phyloP scores from a whole-genome alignment of 1,140 invertebrate species.

The Aphelenchoides besseyi region DNA sequence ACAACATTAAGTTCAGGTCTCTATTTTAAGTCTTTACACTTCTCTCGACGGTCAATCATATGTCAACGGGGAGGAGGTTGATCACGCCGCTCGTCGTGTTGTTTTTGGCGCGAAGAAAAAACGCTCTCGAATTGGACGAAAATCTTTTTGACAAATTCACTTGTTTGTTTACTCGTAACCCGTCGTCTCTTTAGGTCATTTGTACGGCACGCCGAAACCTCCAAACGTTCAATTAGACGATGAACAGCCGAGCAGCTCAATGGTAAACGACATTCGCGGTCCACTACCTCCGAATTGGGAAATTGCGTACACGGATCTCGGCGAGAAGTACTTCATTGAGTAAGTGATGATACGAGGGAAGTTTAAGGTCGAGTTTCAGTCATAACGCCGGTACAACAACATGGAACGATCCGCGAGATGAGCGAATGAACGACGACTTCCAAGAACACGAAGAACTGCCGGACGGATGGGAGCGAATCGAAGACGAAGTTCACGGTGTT shows the following conservation, averaged over 20 bases:
- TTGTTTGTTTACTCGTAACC: too few relatives aligned
- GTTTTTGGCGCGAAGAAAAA: not conserved
- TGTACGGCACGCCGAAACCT: slow-evolving; percentile 58
- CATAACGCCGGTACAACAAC: slow-evolving; percentile 61
- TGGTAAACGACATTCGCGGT: slow-evolving; percentile 68
- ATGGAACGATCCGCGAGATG: slow-evolving; percentile 60
- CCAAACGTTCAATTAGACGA: slow-evolving; percentile 23
- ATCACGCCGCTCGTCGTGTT: slow-evolving; percentile 4
- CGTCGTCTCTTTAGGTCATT: slow-evolving; percentile 52
- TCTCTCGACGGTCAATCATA: too few relatives aligned
- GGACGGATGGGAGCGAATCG: slow-evolving; percentile 96
- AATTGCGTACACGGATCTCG: slow-evolving; percentile 89
- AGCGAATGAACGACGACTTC: not conserved
- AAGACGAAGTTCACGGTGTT: slow-evolving; percentile 92
- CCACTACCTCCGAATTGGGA: slow-evolving; percentile 92
- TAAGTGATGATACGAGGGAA: slow-evolving; percentile 67
- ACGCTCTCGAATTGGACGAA: too few relatives aligned
- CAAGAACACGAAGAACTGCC: slow-evolving; percentile 70
- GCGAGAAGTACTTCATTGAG: slow-evolving; percentile 97
- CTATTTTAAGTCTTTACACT: too few relatives aligned
- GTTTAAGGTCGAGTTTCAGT: slow-evolving; percentile 51
- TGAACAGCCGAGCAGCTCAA: slow-evolving; percentile 8
- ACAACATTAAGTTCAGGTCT: too few relatives aligned
- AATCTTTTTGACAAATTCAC: too few relatives aligned
- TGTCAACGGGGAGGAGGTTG: too few relatives aligned